Evolutionary conservation across 2,113 vertebrate species (phyloP), one percentile per base, ranked within the genome.

Genomic region (Zosterops japonicus): DNA sequence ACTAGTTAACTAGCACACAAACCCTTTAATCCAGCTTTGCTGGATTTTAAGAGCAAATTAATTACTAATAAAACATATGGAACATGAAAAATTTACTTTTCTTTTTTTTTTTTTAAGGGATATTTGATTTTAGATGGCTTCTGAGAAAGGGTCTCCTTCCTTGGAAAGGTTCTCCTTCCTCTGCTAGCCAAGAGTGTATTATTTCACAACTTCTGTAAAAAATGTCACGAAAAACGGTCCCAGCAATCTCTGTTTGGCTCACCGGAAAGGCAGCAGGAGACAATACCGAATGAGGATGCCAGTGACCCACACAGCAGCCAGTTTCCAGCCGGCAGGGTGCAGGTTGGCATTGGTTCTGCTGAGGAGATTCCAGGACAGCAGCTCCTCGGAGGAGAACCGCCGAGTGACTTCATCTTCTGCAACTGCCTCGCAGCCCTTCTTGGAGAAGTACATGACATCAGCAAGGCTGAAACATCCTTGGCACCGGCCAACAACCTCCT

Each of bases 351-450:
- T 99, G 92, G 98, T 99, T 69, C 99, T 98, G 7, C 99, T 99
- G 80, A 99, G 99, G 31, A 99, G 98, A 90, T 99, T 99, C 99
- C 99, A 99, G 74, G 98, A 99, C 56, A 95, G 97, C 53, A 99
- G 97, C 96, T 99, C 99, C 97, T 99, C 99, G 1, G 99, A 99
- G 81, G 98, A 99, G 97, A 99, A 99, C 33, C 99, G 89, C 76
- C 92, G 98, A 5, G 99, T 99, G 94, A 99, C 98, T 97, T 99
- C 97, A 7, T 99, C 99, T 61, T 99, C 99, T 8, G 98, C 98
- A 39, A 99, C 98, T 82, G 98, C 98, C 97, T 99, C 99, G 60
- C 99, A 69, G 5, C 98, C 99, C 89, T 98, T 99, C 96, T 98
- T 98, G 95, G 95, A 98, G 97, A 99, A 99, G 95, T 98, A 99